Evolutionary conservation across 2,797 vertebrate species (phyloP), one percentile per base, ranked within the genome.

Genomic region (Alosa sapidissima): DNA sequence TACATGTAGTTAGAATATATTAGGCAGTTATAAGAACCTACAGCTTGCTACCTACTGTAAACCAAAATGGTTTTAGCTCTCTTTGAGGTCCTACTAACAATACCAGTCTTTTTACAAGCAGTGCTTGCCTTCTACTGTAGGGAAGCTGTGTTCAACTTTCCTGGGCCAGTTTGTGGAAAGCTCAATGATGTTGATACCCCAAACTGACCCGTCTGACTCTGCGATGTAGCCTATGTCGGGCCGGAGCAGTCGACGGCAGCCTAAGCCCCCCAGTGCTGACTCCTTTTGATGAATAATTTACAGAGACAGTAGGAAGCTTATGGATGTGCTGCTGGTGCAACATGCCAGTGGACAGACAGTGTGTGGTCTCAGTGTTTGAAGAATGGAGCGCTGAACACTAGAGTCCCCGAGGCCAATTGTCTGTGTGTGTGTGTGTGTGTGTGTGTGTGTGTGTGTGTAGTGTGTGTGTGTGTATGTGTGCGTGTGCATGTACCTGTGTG

Each of bases 131-230:
- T 78, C 16, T 16, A 41, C 68, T 16, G 28, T 16, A 21, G 41
- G 36, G 5, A 78, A 36, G 41, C 68, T 41, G 41, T 45, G 41
- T 13, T 47, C 41, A 78, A 16, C 14, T 78, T 36, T 75, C 68
- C 5, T 2, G 68, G 68, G 68, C 16, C 33, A 5, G 68, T 78
- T 47, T 75, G 36, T 78, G 36, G 36, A 45, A 78, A 78, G 72
- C 41, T 47, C 72, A 47, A 16, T 78, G 41, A 47, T 78, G 72
- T 78, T 78, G 72, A 21, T 78, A 47, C 21, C 72, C 72, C 72
- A 78, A 78, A 78, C 14, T 78, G 72, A 47, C 72, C 72, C 47
- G 72, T 78, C 41, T 78, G 72, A 78, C 5, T 78, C 41, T 45
- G 41, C 16, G 41, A 47, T 47, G 72, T 41, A 78, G 41, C 4